Percentiles rank a stretch among this genome's conserved stretches.
phyloP scores from a whole-genome alignment of 1,140 invertebrate species.

The Brachionus angularis region DNA sequence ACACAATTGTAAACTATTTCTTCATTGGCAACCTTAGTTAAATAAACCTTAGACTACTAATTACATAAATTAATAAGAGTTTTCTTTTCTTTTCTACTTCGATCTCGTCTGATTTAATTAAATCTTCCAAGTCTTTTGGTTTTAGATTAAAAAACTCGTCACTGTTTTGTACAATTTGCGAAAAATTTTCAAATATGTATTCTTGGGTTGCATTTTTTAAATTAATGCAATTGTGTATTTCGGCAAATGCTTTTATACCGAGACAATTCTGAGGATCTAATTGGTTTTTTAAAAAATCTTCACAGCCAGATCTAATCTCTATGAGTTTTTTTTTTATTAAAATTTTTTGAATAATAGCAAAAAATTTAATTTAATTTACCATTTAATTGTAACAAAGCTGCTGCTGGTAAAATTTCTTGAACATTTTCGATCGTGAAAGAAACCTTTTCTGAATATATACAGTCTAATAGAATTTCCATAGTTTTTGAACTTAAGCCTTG shows the following conservation, averaged over 20 bases:
- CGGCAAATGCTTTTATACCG: conserved; percentile 93
- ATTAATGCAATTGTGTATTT: conserved; percentile 93
- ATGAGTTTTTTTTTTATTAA: too few species aligned
- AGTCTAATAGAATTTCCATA: conserved; percentile 74
- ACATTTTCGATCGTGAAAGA: conserved; percentile 72
- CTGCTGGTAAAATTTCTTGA: conserved; percentile 72
- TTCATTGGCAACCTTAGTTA: conserved; percentile 84
- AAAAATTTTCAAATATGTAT: conserved; percentile 96
- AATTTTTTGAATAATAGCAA: neutral
- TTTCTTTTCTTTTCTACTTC: conserved; percentile 51
- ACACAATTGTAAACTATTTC: conserved; percentile 61
- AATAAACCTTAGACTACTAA: conserved; percentile 93
- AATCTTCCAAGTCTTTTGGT: conserved; percentile 50
- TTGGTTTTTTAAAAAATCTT: conserved; percentile 51
- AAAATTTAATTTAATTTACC: conserved; percentile 45
- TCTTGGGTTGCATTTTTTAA: conserved; percentile 89
- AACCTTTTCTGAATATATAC: conserved; percentile 79
- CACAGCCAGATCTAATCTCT: conserved; percentile 49
- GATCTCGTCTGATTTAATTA: conserved; percentile 53
- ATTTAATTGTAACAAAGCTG: conserved; percentile 54
- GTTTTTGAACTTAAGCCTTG: conserved; percentile 73
- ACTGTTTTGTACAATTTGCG: conserved; percentile 85
- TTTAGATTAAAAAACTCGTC: conserved; percentile 68
- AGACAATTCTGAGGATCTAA: conserved; percentile 95
- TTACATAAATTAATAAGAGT: neutral